Evolutionary conservation across 2,888 invertebrate genomes (phyloP), one percentile per base, ranked within the genome.

Genomic region (Phytoseiulus persimilis): DNA sequence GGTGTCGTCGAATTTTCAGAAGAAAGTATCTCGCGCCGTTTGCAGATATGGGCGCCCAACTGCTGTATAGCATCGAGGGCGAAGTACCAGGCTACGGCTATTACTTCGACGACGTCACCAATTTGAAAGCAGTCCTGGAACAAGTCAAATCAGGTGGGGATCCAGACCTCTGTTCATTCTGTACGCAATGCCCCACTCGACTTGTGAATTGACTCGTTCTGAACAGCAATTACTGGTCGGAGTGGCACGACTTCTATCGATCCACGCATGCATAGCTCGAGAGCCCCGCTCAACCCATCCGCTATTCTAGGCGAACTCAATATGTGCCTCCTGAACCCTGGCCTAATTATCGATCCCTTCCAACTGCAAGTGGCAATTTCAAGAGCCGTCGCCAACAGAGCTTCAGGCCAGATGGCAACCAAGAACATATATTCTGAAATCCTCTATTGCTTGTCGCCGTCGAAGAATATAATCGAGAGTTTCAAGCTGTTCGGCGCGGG

Each of bases 311-410:
- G 87, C 32, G 87, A 87, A 39, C 32, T 87, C n/a, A 87, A 87
- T 31, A 31, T 87, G n/a, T 87, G 87, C 87, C 87, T 87, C 33
- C 31, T 87, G 33, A 87, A 33, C 87, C n/a, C 87, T 32, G 39
- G 87, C 45, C 39, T 87, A n/a, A 45, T 87, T 33, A 33, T 32
- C 39, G 87, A 87, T 14, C 33, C 31, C 32, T 87, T 87, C 31
- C 87, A 87, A n/a, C 87, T 87, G 39, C 87, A 87, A 45, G 87
- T 87, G 23, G 87, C 87, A n/a, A 87, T 87, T 28, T 33, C 87
- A 11, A 33, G 32, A 31, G 87, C 87, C n/a, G 87, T 87, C 32
- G 18, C 87, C n/a, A 87, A 33, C 18, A 33, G 87, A n/a, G 32
- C 87, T 9, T 87, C 87, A 23, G 87, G 87, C 87, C 87, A 87